Conservation (phyloP, 2,113 vertebrate genomes). For the Amblyopsis rosae region DNA sequence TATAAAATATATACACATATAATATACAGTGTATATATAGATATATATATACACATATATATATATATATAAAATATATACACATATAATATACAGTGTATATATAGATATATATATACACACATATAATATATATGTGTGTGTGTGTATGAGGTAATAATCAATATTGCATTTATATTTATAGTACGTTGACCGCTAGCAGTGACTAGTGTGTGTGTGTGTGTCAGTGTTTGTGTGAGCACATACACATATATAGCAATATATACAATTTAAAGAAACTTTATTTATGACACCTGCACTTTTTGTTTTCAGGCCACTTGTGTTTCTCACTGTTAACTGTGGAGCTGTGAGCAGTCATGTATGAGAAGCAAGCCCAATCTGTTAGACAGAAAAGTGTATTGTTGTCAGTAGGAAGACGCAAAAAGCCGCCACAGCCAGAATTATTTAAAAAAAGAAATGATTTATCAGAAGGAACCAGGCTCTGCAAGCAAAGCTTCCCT, state of each 20-base stretch:
- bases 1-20: no score
- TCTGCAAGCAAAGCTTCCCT: slow-evolving; percentile 32
- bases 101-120: no score
- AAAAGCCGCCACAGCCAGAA: slow-evolving; percentile 27
- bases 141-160: slow-evolving; percentile 3
- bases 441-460: slow-evolving; percentile 29
- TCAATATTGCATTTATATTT: no score
- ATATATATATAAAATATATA: no score
- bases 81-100: no score
- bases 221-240: background rate
- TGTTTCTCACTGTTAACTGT: background rate
- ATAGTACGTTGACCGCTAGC: no score
- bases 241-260: background rate
- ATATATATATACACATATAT: no score
- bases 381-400: background rate
- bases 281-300: background rate
- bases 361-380: background rate
- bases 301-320: background rate
- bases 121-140: background rate
- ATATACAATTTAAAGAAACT: background rate
- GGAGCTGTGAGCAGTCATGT: background rate
- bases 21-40: no score
- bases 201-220: slow-evolving; percentile 1
- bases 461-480: slow-evolving; percentile 40
- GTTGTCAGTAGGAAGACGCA: slow-evolving; percentile 25